phyloP scores from a whole-genome alignment of 1,140 invertebrate species.

The Radopholus similis region DNA sequence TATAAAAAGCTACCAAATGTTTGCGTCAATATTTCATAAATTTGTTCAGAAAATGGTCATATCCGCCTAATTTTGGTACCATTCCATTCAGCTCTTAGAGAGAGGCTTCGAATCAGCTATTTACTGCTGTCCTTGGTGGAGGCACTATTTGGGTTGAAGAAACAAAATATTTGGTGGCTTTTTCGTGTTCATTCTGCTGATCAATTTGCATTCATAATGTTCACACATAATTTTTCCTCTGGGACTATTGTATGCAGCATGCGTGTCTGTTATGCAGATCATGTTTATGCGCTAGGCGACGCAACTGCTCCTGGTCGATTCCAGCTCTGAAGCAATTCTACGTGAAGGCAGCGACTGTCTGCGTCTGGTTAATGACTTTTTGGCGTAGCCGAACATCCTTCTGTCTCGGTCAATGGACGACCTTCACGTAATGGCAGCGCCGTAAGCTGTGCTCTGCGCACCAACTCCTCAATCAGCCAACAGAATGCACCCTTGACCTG shows the following conservation, averaged over 20 bases:
- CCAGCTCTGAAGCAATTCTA: conserved; percentile 39
- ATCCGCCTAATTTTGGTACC: too few relatives aligned
- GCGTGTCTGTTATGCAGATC: conserved; percentile 28
- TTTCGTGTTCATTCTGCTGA: too few relatives aligned
- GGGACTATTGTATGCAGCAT: conserved; percentile 23
- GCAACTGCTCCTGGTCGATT: conserved; percentile 30
- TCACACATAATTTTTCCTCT: too few relatives aligned
- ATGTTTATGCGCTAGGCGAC: conserved; percentile 24
- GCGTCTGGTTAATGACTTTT: conserved; percentile 29
- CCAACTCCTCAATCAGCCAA: conserved; percentile 35
- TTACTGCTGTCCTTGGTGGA: too few relatives aligned
- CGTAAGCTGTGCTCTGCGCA: conserved; percentile 1
- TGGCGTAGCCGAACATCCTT: not conserved
- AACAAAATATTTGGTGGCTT: too few relatives aligned
- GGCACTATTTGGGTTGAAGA: too few relatives aligned
- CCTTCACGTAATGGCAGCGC: not conserved
- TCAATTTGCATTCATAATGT: too few relatives aligned
- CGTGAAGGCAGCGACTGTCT: conserved; percentile 42
- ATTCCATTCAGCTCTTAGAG: too few relatives aligned
- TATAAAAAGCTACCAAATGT: too few relatives aligned
- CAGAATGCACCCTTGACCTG: conserved; percentile 39
- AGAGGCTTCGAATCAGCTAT: too few relatives aligned
- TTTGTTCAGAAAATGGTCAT: too few relatives aligned
- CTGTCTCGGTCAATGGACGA: not conserved
- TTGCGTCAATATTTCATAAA: too few relatives aligned